Base-by-base conservation (phyloP, 1,140 invertebrate genomes). In the Scaptomyza graminum region DNA sequence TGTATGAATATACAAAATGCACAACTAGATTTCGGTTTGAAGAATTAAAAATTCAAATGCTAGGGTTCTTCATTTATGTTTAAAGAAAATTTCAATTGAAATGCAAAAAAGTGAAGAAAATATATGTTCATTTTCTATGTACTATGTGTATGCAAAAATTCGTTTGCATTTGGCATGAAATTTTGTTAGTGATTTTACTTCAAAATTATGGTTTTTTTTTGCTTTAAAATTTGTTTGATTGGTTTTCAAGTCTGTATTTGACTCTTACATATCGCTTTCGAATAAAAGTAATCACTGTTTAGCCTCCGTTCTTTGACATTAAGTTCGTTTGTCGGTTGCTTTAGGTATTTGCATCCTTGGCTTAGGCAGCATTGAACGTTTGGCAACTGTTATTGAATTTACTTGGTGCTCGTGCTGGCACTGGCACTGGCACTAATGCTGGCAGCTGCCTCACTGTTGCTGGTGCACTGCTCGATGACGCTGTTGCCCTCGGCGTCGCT, bases 271-370 rank as follows among this genome's bases (percentile, higher is more conserved):
- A 52, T 55, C 18, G 60, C 25, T 65, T 68, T 61, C 55, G 61
- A 55, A 62, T 66, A 71, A 82, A 87, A 88, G 75, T 79, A 87
- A 87, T 87, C 83, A 87, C 83, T 83, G 83, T 83, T 88, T 87
- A 87, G 83, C 83, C 83, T 87, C 83, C 83, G 68, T 87, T 88
- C 79, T 88, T 88, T 87, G 83, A 87, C 83, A 87, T 88, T 88
- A 88, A 88, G 83, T 87, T 88, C 52, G 52, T 61, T 64, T 61
- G 51, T 84, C 64, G 64, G 46, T 80, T 87, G 55, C 50, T 78
- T 31, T 79, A 57, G 43, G n/a, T n/a, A n/a, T n/a, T 66, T 66
- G 51, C 16, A 43, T 43, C 9, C 7, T 44, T 57, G 37, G 60
- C 15, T 67, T 59, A 34, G 50, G 56, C 57, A 60, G 60, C 71